Base-by-base conservation (phyloP, 2,113 vertebrate genomes). In the Pholis gunnellus region DNA sequence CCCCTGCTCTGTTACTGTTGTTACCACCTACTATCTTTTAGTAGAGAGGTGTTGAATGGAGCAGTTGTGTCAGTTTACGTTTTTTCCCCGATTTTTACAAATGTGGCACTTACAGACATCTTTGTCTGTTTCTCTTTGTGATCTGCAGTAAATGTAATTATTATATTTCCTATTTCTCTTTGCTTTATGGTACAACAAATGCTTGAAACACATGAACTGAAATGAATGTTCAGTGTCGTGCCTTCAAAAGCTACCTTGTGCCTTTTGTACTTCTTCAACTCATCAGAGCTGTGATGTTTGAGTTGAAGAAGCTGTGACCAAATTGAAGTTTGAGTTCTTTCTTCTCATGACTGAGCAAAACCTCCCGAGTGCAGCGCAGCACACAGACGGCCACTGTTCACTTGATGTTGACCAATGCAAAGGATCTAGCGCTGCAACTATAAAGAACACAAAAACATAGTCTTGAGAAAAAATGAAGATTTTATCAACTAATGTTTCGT, bases 21-120 rank as follows among this genome's bases (percentile, higher is more conserved):
- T n/a, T 54, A 50, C 44, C 29, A 2, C 38, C 66, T 29, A 29
- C 79, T 87, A 61, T 72, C 84, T 22, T 81, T 72, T 73, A 68
- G 59, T 61, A 40, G 6, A 34, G 61, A 69, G 29, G 42, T 74
- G 54, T 65, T 81, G 38, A 69, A 72, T 42, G 13, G 27, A 72
- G 7, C 56, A 27, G 46, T 74, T 77, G 17, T 22, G 13, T 54
- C 56, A 15, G 60, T 72, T 77, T 64, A 61, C 50, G n/a, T 72
- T 31, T 54, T 50, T 36, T 8, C 38, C 10, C 40, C n/a, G 31
- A 72, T 54, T 54, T 77, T 25, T 22, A 40, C 15, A 64, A 85
- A 54, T 52, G 54, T 81, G 81, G 50, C 36, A 80, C 61, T 57
- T 79, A 31, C 8, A 52, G 4, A 69, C 17, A 36, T 42, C 6